Evolutionary conservation across 2,113 vertebrate genomes (phyloP).

Genomic region (Nannospalax galili): DNA sequence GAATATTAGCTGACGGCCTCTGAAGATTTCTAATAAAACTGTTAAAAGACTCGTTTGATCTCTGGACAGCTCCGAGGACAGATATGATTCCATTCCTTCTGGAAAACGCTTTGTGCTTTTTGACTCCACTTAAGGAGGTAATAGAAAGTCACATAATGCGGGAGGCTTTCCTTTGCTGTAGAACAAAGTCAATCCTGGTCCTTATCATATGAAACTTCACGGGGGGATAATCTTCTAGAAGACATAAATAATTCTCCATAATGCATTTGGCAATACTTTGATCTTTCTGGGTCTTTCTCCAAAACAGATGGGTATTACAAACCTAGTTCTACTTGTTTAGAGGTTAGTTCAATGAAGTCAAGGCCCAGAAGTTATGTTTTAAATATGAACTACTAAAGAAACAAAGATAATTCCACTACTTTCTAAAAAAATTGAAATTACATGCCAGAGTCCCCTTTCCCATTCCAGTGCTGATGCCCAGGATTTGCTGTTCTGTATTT

Average conservation of each 20-base stretch:
- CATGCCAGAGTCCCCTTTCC: neutral
- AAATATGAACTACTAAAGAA: neutral
- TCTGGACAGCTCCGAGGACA: conserved; percentile 61
- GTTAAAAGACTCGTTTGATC: conserved; percentile 73
- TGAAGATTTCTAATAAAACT: conserved; percentile 65
- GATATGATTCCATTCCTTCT: conserved; percentile 56
- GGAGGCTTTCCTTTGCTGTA: neutral
- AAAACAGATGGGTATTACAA: neutral
- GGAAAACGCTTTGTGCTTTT: conserved; percentile 72
- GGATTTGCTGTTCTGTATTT: neutral
- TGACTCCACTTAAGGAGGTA: conserved; percentile 53
- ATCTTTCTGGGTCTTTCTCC: neutral
- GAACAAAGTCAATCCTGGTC: conserved; percentile 44
- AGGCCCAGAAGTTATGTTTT: neutral
- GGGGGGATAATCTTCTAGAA: conserved; percentile 52
- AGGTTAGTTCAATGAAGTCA: neutral
- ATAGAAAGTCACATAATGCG: neutral
- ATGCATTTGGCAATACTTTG: conserved; percentile 69
- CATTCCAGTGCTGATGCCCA: neutral
- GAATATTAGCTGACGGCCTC: conserved; percentile 56
- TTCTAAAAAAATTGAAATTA: neutral
- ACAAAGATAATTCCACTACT: neutral
- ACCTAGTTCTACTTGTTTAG: neutral
- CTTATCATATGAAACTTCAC: conserved; percentile 44
- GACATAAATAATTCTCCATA: conserved; percentile 57